phyloP scores from a whole-genome alignment of 2,797 vertebrate species.

The Enoplosus armatus region DNA sequence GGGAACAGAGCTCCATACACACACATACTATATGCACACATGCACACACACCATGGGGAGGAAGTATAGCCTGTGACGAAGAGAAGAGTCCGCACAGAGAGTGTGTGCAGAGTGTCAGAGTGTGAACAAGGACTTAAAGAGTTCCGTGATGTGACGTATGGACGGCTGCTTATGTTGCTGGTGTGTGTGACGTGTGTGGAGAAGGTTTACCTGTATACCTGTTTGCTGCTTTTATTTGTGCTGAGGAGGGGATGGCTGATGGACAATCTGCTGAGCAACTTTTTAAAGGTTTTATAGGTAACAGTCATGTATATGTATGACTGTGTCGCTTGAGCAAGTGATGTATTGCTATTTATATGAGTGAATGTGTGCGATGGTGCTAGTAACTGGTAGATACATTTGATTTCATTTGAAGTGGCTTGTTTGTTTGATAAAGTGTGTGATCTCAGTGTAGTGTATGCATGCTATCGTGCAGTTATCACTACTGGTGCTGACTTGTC shows the following conservation, averaged over 20 bases:
- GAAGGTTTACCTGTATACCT: conserved; percentile 56
- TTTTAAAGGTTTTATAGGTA: conserved; percentile 38
- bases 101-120: conserved; percentile 56
- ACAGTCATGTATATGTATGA: background rate
- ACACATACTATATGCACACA: conserved; percentile 45
- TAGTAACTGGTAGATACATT: background rate
- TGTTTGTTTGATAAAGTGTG: conserved; percentile 16
- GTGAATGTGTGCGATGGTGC: conserved; percentile 10
- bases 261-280: conserved; percentile 56
- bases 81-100: conserved; percentile 54
- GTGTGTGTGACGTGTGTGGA: conserved; percentile 60
- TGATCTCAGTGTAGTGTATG: background rate
- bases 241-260: conserved; percentile 36
- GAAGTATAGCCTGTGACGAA: conserved; percentile 75
- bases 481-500: conserved; percentile 2
- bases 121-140: conserved; percentile 58
- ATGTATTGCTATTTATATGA: background rate
- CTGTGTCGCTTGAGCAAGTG: conserved; percentile 3
- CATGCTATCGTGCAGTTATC: background rate
- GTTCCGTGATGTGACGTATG: conserved; percentile 59
- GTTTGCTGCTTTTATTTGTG: conserved; percentile 35
- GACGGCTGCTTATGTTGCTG: conserved; percentile 45
- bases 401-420: conserved; percentile 1
- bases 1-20: conserved; percentile 68
- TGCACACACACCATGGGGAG: conserved; percentile 62